Evolutionary conservation across 1,140 invertebrate species (phyloP).

Genomic region (Microplitis demolitor): DNA sequence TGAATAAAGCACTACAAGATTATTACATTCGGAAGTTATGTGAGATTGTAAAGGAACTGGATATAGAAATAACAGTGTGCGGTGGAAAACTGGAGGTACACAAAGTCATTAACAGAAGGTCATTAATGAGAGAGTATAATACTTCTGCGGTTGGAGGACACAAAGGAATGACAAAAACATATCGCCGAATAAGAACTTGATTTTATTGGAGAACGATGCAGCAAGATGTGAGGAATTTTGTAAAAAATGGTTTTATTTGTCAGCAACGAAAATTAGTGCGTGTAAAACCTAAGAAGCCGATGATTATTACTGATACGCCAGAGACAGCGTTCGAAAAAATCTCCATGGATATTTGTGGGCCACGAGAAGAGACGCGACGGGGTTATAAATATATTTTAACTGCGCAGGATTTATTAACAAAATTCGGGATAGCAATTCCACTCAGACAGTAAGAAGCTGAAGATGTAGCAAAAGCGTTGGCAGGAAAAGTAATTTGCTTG

Average conservation of each 20-base stretch:
- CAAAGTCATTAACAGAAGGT: no score
- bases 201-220: no score
- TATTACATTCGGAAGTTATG: not conserved
- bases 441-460: conserved; percentile 29
- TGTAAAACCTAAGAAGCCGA: not conserved
- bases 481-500: conserved; percentile 35
- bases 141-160: no score
- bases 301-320: not conserved
- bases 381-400: conserved; percentile 42
- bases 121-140: not conserved
- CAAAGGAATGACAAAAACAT: no score
- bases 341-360: not conserved
- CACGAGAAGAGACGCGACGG: conserved; percentile 14
- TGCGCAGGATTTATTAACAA: conserved; percentile 41
- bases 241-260: not conserved
- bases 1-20: not conserved
- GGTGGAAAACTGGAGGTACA: no score
- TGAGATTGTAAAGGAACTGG: not conserved
- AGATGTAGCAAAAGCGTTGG: conserved; percentile 35
- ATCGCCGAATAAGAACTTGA: no score
- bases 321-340: not conserved
- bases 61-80: not conserved
- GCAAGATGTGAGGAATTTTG: no score
- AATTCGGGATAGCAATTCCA: conserved; percentile 32
- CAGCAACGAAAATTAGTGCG: not conserved